Evolutionary conservation across 2,888 invertebrate genomes (phyloP).

Genomic region (Halictus ligatus): DNA sequence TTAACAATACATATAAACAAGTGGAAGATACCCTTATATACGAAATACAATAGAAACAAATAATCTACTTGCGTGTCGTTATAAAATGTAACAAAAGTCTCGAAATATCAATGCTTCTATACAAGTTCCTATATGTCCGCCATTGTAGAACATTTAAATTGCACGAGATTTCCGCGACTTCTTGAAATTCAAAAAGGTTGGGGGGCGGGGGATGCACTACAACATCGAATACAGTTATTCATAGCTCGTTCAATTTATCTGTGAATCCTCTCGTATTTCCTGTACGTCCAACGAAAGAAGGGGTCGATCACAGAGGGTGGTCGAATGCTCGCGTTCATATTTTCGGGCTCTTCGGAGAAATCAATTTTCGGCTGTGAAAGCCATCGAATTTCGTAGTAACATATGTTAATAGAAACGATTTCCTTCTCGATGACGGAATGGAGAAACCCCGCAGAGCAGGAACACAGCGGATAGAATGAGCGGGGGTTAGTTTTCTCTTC

Average conservation of each 20-base stretch:
- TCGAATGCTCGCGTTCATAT: background rate
- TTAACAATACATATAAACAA: no score
- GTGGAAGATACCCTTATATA: no score
- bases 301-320: background rate
- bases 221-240: background rate
- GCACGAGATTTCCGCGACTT: background rate
- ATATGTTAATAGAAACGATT: constrained; percentile 53
- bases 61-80: no score
- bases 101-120: background rate
- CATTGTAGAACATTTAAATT: background rate
- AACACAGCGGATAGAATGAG: constrained; percentile 31
- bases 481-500: background rate
- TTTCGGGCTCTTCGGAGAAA: background rate
- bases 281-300: background rate
- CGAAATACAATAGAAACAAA: no score
- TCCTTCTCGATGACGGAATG: constrained; percentile 47
- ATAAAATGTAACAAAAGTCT: background rate
- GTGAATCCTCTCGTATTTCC: background rate
- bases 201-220: background rate
- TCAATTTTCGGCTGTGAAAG: background rate
- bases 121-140: no score
- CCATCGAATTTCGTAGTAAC: constrained; percentile 10
- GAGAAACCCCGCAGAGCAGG: constrained; percentile 13
- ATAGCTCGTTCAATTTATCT: background rate
- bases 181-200: background rate